Base-by-base conservation (phyloP, 2,888 invertebrate species). In the Drosophila longiperda region DNA sequence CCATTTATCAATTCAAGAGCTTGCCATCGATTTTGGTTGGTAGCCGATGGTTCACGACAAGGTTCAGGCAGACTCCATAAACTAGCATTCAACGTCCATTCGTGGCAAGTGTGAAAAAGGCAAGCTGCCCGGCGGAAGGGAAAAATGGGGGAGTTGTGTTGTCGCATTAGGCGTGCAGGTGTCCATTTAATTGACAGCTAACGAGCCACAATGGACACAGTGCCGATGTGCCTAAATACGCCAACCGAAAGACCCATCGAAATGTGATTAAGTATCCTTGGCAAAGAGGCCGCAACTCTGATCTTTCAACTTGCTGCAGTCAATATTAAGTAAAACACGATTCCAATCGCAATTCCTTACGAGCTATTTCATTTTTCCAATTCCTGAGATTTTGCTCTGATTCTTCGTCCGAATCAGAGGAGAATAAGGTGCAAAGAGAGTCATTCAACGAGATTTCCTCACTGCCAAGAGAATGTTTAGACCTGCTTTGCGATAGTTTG, bases 151-250 rank as follows among this genome's bases (percentile, higher is more conserved):
- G 12, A 29, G 26, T 12, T 67, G 49, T 40, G 45, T 52, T 33
- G 75, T 77, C 74, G 76, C 79, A 89, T 87, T 87, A 88, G 86
- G 83, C 73, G 87, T 69, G 83, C 88, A 87, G 87, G 87, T 90
- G 90, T 89, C 83, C 81, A 85, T 68, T 89, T 89, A 90, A 89
- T 87, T 88, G 89, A 89, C 89, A 88, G 83, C 76, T 79, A 87
- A 85, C 89, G 85, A 88, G 83, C 64, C 74, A 81, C 77, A 50
- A 66, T 74, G 58, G 76, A 75, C 78, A 15, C 45, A 23, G 23
- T 71, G 42, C 70, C 68, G 67, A 50, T 70, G 67, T 69, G 53
- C 45, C 34, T n/a, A 36, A 32, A 60, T 50, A 48, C 34, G 23
- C 58, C 33, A 58, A 49, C 72, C 38, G 36, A 54, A 36, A 54